Base-by-base conservation (phyloP, 2,888 invertebrate species). In the Pristionchus exspectatus region DNA sequence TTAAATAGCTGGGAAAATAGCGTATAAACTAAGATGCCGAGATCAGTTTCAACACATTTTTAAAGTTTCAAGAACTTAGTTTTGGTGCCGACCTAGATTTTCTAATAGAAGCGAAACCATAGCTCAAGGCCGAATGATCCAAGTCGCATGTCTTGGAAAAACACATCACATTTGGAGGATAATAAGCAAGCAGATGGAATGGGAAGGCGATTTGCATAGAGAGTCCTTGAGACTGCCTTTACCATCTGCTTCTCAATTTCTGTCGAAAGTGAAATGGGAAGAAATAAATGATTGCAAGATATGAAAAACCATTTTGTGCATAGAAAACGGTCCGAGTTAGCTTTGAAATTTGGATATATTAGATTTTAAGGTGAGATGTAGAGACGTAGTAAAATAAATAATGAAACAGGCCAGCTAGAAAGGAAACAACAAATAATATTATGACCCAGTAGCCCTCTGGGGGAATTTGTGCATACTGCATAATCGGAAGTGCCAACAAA, bases 211-310 rank as follows among this genome's bases (percentile, higher is more conserved):
- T 38, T 74, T 74, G 38, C 74, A 74, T 74, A 10, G 14, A 18
- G 38, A 74, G 74, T 44, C 74, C 74, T 74, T 74, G 74, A 38
- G 38, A 74, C n/a, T n/a, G n/a, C n/a, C n/a, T n/a, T n/a, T n/a
- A n/a, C 74, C 74, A 74, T 74, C 38, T 74, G 74, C 21, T 38
- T 74, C 21, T 14, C 38, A 74, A 21, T 33, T 30, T 18, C 72
- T 14, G 16, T 24, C 18, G 9, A 27, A n/a, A 27, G 69, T 27
- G 30, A 33, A 33, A 72, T 33, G 33, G 69, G 33, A 72, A 72
- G 72, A 18, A 50, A 50, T 3, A 50, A 50, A 50, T 50, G 9
- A 44, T 3, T 44, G 9, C 9, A 5, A 50, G 44, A 7, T 50
- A 50, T 50, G 44, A 50, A 50, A 50, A 44, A 44, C 9, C 44